Conservation (phyloP, 1,140 invertebrate species). For the Dendrolimus punctatus region DNA sequence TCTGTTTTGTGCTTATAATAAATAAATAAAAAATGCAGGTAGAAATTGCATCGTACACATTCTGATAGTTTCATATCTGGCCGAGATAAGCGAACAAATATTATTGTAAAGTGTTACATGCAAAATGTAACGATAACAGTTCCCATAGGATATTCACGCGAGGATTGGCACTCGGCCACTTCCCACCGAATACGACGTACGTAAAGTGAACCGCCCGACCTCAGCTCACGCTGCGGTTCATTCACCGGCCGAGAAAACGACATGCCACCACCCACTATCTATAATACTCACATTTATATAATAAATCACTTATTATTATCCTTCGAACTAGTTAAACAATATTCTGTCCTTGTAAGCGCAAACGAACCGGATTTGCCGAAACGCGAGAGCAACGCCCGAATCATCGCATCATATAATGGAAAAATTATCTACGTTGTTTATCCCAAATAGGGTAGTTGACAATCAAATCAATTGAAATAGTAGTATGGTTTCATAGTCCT, state of each 20-base stretch:
- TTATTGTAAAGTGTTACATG: constrained; percentile 17
- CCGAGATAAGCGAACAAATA: constrained; percentile 13
- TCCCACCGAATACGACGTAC: constrained; percentile 10
- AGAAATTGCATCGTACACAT: neutral
- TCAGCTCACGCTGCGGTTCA: constrained; percentile 19
- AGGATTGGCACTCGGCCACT: constrained; percentile 28
- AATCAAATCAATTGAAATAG: too few relatives aligned
- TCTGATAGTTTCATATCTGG: constrained; percentile 1
- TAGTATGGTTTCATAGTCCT: too few relatives aligned
- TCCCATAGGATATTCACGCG: constrained; percentile 19
- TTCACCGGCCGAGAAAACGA: constrained; percentile 18
- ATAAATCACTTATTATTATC: too few relatives aligned
- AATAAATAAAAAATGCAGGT: too few relatives aligned
- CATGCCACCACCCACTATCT: constrained; percentile 7
- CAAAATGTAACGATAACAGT: constrained; percentile 21
- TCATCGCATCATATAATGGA: constrained; percentile 5
- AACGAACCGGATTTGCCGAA: too few relatives aligned
- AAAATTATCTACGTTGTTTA: too few relatives aligned
- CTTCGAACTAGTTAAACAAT: too few relatives aligned
- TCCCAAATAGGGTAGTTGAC: too few relatives aligned
- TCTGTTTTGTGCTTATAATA: too few relatives aligned
- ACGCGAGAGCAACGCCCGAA: neutral
- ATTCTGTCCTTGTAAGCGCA: too few relatives aligned
- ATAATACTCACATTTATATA: too few relatives aligned
- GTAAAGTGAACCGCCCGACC: constrained; percentile 1